Base-by-base conservation (phyloP, 2,113 vertebrate genomes). In the Chelonoidis abingdonii region DNA sequence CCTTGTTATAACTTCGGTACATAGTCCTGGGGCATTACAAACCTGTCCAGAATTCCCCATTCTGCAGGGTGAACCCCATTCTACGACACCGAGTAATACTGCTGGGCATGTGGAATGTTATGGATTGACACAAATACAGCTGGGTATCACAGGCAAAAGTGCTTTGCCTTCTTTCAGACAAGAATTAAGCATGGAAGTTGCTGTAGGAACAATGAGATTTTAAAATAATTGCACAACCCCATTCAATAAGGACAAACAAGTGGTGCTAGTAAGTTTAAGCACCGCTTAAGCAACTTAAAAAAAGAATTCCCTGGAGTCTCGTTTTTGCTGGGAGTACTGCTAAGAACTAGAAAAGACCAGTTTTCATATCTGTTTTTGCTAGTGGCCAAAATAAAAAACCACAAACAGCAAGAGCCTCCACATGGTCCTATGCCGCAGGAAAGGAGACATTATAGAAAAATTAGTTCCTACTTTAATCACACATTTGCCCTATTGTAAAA, bases 311-410 rank as follows among this genome's bases (percentile, higher is more conserved):
- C 90, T 49, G 21, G 85, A 81, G 83, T 83, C 80, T 93, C 56
- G 31, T 56, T 93, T 93, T 49, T 89, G 80, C 79, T 84, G 10
- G 27, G 52, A 84, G 69, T 24, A 41, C 19, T 75, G 69, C 69
- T 38, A 21, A 75, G 69, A 44, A 88, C 35, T 69, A 95, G 81
- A 88, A 95, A 91, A 0, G 0, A 59, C 75, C 90, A 81, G 62
- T 86, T 84, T 75, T 57, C 56, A 57, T 88, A 93, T n/a, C 90
- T 3, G 2, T 84, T 85, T 89, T 84, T 65, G 27, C 80, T 86
- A 72, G 62, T 44, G 22, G 83, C 38, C 94, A 95, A 96, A 96
- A 88, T 50, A 80, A 94, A 78, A 97, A 96, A 94, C 83, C 93
- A 96, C 62, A 94, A 87, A 59, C n/a, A 41, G 49, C 31, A 69